phyloP scores from a whole-genome alignment of 2,888 invertebrate genomes.

The Crioceris asparagi region DNA sequence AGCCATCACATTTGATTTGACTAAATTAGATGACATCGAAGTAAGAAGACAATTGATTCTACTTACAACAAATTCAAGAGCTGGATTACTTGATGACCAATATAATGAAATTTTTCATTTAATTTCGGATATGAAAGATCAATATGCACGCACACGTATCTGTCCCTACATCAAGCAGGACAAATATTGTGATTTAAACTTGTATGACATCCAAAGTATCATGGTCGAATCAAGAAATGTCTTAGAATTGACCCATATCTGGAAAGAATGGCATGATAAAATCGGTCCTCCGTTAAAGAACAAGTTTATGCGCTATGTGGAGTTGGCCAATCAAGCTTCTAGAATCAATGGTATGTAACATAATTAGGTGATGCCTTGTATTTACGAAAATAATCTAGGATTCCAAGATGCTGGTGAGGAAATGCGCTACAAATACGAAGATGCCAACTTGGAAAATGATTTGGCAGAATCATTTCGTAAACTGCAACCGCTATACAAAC shows the following conservation, averaged over 20 bases:
- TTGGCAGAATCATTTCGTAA: slow-evolving; percentile 49
- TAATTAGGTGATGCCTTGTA: no score
- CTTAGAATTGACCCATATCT: slow-evolving; percentile 62
- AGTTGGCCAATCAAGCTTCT: slow-evolving; percentile 71
- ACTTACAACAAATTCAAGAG: slow-evolving; percentile 59
- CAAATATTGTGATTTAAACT: slow-evolving; percentile 48
- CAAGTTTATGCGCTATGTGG: slow-evolving; percentile 67
- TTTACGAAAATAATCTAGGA: slow-evolving; percentile 50
- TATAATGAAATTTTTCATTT: slow-evolving; percentile 59
- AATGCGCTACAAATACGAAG: slow-evolving; percentile 66
- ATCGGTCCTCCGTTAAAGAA: slow-evolving; percentile 66
- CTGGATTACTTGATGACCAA: slow-evolving; percentile 64
- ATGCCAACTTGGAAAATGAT: slow-evolving; percentile 50
- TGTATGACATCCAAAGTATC: slow-evolving; percentile 53
- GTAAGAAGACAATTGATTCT: slow-evolving; percentile 58
- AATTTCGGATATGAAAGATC: slow-evolving; percentile 68
- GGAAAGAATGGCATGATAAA: slow-evolving; percentile 72
- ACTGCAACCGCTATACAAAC: slow-evolving; percentile 65
- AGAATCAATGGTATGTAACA: slow-evolving; percentile 50
- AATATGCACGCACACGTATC: slow-evolving; percentile 59
- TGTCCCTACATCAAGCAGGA: slow-evolving; percentile 51
- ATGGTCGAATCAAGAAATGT: slow-evolving; percentile 64
- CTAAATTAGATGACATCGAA: slow-evolving; percentile 53
- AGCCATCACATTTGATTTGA: slow-evolving; percentile 58
- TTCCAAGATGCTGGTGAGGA: slow-evolving; percentile 72